phyloP scores from a whole-genome alignment of 2,888 invertebrate genomes.

The Cataglyphis rosenhaueri region DNA sequence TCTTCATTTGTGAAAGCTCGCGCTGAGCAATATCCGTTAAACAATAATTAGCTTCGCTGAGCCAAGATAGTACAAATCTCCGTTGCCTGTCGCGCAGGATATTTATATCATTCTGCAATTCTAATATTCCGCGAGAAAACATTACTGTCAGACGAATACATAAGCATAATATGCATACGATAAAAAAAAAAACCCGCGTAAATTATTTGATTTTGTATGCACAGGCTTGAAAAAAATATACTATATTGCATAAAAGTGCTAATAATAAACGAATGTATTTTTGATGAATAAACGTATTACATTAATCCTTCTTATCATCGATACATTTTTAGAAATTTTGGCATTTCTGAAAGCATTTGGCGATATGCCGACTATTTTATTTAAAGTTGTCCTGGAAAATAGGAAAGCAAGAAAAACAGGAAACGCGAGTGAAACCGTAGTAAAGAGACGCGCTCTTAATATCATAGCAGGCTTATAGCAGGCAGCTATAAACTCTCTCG shows the following conservation, averaged over 20 bases:
- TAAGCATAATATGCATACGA: neutral
- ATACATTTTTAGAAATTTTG: conserved; percentile 3
- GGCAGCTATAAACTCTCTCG: conserved; percentile 12
- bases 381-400: neutral
- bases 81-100: neutral
- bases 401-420: conserved; percentile 17
- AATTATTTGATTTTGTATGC: neutral
- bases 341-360: neutral
- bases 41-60: neutral
- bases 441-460: conserved; percentile 1
- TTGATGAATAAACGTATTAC: neutral
- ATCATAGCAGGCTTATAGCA: neutral
- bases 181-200: neutral
- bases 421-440: conserved; percentile 5
- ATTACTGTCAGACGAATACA: neutral
- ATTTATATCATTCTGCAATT: neutral
- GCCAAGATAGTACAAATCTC: neutral
- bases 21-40: conserved; percentile 10
- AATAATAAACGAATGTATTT: neutral
- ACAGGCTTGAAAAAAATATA: neutral
- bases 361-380: neutral
- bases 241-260: neutral
- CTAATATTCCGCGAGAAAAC: conserved; percentile 3
- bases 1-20: conserved; percentile 17
- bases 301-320: neutral